A percentile compares a stretch with the other conserved stretches of the same genome.
phyloP scores from a whole-genome alignment of 2,113 vertebrate species.

The Pampusana beccarii region DNA sequence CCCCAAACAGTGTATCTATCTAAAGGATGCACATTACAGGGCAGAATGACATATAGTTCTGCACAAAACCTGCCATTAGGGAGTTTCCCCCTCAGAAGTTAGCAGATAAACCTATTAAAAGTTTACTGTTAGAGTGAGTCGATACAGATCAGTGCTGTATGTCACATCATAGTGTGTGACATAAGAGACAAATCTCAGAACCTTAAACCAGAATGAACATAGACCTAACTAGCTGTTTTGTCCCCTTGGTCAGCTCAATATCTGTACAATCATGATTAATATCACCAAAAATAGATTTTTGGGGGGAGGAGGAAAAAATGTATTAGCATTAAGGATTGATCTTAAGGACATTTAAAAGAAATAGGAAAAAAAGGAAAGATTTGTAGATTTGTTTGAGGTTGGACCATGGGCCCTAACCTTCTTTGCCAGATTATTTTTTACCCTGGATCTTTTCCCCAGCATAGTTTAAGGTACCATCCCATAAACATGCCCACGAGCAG shows the following conservation, averaged over 20 bases:
- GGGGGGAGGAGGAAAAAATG: fast-evolving
- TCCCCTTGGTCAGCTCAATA: background rate
- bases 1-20: background rate
- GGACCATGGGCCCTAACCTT: no score
- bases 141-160: background rate
- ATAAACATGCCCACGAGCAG: background rate
- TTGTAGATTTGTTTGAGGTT: background rate
- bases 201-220: background rate
- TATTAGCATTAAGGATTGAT: background rate
- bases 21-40: background rate
- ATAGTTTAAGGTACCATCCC: background rate
- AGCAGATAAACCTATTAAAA: background rate
- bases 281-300: background rate
- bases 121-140: background rate
- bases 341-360: background rate
- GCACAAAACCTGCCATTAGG: background rate
- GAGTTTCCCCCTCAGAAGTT: background rate
- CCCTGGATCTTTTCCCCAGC: background rate
- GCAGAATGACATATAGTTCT: background rate
- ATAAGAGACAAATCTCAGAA: background rate
- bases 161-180: background rate
- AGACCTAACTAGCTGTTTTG: background rate
- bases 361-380: background rate
- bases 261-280: background rate
- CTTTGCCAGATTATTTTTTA: background rate